Conservation (phyloP, 2,113 vertebrate genomes). For the Pica pica region DNA sequence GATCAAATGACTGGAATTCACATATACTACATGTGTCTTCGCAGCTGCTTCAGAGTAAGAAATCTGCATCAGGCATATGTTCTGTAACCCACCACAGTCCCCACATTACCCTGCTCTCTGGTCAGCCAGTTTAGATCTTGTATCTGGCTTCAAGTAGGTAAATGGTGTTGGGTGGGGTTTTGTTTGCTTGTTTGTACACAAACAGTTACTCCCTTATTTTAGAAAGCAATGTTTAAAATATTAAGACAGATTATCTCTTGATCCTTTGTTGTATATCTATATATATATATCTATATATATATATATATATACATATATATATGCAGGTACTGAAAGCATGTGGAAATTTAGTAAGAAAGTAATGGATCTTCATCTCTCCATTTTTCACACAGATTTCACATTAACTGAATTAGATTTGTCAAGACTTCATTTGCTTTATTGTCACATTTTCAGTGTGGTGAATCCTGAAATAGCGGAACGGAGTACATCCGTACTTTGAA, state of each 20-base stretch:
- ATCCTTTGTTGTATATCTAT: neutral
- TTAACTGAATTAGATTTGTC: neutral
- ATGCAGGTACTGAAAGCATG: neutral
- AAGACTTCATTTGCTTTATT: neutral
- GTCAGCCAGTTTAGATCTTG: neutral
- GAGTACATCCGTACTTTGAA: neutral
- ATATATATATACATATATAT: too few relatives aligned
- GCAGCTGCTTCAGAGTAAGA: neutral
- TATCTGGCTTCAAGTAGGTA: neutral
- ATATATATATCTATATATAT: accelerated
- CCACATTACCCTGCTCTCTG: neutral
- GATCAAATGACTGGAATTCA: neutral
- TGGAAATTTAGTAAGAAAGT: neutral
- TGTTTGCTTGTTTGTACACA: neutral
- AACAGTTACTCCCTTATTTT: neutral
- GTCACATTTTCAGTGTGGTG: neutral
- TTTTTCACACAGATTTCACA: neutral
- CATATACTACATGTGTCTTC: neutral
- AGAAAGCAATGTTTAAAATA: neutral
- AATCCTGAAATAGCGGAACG: neutral
- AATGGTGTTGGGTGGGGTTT: neutral
- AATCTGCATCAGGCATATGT: neutral
- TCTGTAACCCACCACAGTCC: neutral
- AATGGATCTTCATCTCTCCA: neutral
- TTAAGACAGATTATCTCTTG: neutral